Evolutionary conservation across 2,113 vertebrate genomes (phyloP), one percentile per base, ranked within the genome.

Genomic region (Cyprinus carpio): DNA sequence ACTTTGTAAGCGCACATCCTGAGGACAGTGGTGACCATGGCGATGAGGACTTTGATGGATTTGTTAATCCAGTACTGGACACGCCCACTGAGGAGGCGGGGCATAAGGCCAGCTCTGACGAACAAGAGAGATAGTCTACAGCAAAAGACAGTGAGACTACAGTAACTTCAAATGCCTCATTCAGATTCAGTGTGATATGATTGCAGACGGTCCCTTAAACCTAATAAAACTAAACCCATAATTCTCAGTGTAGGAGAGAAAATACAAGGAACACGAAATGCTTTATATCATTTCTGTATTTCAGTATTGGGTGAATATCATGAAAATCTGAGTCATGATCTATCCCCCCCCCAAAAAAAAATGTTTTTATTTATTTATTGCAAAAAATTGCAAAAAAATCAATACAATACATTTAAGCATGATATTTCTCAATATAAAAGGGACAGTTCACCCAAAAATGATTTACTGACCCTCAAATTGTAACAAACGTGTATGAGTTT

Each of bases 41-140:
- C 9, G 97, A 98, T 40, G 94, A 96, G 0, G 96, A 97, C 74
- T 99, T 96, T 0, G 95, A 96, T 0, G 96, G 98, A 3, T 98
- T 98, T 88, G 96, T 99, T 71, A 99, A 99, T 75, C 97, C 97
- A 0, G 96, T 97, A 6, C 88, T 97, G 71, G 96, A 99, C 89
- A 95, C 95, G 4, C 93, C 93, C 9, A 92, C 96, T 1, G 93
- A 93, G 75, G 92, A 93, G 6, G 27, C 79, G 4, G 84, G 34
- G 67, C 51, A 27, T 31, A 83, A 31, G 29, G 20, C 43, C 13
- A 81, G 83, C 27, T 7, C 29, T 74, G 78, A 85, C 78, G 58
- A 67, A 18, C 86, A 89, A 54, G 84, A 86, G 27, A 89, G 88
- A 84, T 87, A 87, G 85, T 89, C 78, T 46, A 18, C 56, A 81